Conservation (phyloP, 2,888 invertebrate genomes). For the Agrotis segetum region DNA sequence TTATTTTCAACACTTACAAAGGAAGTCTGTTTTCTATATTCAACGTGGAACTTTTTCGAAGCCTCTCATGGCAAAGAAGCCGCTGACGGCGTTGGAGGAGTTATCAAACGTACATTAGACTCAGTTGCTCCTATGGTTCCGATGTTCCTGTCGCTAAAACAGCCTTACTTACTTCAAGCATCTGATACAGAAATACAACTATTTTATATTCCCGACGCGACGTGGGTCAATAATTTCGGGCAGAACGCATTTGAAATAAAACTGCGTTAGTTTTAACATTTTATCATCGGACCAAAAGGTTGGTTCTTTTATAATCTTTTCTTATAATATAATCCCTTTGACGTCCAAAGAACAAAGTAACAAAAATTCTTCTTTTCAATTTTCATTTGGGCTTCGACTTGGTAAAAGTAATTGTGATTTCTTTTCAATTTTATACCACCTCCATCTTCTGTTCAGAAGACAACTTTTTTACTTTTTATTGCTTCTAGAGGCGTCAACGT, state of each 20-base stretch:
- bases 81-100: not conserved
- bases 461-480: conserved; percentile 5
- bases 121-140: not conserved
- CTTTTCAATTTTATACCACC: conserved; percentile 1
- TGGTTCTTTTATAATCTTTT: not conserved
- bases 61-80: conserved; percentile 3
- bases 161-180: not conserved
- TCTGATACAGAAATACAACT: not conserved
- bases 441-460: not conserved
- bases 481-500: conserved; percentile 2
- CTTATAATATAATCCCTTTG: not conserved
- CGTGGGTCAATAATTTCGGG: conserved; percentile 5
- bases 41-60: conserved; percentile 5
- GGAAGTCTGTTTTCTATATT: not conserved
- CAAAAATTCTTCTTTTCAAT: not conserved
- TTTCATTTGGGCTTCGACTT: conserved; percentile 4
- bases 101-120: not conserved
- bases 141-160: conserved; percentile 3
- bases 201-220: too few species aligned
- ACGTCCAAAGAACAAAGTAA: conserved; percentile 2
- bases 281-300: conserved; percentile 3
- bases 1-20: conserved; percentile 1
- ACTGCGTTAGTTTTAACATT: not conserved
- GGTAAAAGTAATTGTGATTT: conserved; percentile 1
- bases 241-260: not conserved